Evolutionary conservation across 37 sponge, comb jelly and placozoan genomes (phyloP), one percentile per base, ranked within the genome.

Genomic region (Aplysina aerophoba): DNA sequence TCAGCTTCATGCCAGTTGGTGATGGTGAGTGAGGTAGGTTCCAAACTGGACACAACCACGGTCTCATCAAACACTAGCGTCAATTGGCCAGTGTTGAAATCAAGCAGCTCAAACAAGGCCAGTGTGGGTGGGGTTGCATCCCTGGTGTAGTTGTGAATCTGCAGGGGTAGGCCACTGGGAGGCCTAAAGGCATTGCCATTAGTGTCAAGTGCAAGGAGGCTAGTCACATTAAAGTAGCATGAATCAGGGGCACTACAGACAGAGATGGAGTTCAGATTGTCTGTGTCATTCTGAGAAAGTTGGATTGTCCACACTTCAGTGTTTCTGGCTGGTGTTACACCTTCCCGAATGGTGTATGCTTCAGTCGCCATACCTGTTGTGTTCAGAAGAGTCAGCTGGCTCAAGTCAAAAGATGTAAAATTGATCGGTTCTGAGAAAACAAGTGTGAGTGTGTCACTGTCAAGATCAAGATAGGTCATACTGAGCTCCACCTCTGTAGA

Each of bases 381-480:
- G 38, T 88, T 79, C 28, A 89, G 82, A 36, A 97, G 89, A 14
- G 82, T 73, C 27, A 97, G 38, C 41, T 94, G 88, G 38, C 81
- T 79, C 21, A 90, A 55, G 68, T 97, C 75, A 50, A 97, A 90
- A 60, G 65, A 86, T 27, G 84, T 20, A 0, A 82, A 85, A 35
- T 94, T 83, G 24, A 97, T 80, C 28, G 97, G 94, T 63, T 97
- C 95, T 59, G 92, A 90, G 73, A 97, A 97, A 57, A 81, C 82
- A 25, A 97, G 73, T 0, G 86, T 90, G 1, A 97, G 73, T 20
- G 82, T 34, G 50, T 94, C 92, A 15, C 83, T 84, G 50, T 82
- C 88, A 21, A 97, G 84, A 61, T 97, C 92, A 37, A 97, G 74
- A 55, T 90, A 83, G 82, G 88, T 89, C 53, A 62, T 24, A 24